These are phyloP conservation scores for Amphiprion percula DNA, from an alignment of 2,113 vertebrate species.

Conservation along the genomic window DNA sequence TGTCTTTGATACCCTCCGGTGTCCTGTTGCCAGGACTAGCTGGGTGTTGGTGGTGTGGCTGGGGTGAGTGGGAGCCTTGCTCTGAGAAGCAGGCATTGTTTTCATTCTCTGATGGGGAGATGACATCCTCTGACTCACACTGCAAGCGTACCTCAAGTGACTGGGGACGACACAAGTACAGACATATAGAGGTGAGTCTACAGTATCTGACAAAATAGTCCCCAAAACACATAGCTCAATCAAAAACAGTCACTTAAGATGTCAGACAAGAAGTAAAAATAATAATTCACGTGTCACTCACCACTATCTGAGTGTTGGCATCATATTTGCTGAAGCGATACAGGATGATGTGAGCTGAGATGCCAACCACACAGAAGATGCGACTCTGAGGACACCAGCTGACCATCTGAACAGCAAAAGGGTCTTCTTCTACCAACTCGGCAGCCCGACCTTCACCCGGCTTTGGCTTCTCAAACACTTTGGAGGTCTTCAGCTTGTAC, in stretches of 20 bases:
- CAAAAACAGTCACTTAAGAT: neutral
- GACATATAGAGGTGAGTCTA: neutral
- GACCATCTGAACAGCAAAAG: slow-evolving; percentile 96
- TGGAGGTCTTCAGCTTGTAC: slow-evolving; percentile 98
- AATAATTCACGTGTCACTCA: slow-evolving; percentile 82
- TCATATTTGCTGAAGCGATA: slow-evolving; percentile 97
- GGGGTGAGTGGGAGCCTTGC: slow-evolving; percentile 89
- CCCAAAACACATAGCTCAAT: neutral
- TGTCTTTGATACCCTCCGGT: slow-evolving; percentile 91
- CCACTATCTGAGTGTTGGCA: slow-evolving; percentile 92
- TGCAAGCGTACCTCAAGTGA: slow-evolving; percentile 94
- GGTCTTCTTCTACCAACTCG: slow-evolving; percentile 95
- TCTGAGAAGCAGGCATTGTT: slow-evolving; percentile 90
- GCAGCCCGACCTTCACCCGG: slow-evolving; percentile 87
- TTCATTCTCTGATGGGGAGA: slow-evolving; percentile 93
- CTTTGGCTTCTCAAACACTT: slow-evolving; percentile 97
- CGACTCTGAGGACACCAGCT: slow-evolving; percentile 97
- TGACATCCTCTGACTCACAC: slow-evolving; percentile 92
- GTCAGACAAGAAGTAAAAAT: neutral
- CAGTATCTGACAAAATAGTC: neutral
- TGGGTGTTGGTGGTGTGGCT: slow-evolving; percentile 83
- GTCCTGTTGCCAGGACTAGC: slow-evolving; percentile 89
- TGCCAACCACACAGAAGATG: slow-evolving; percentile 96
- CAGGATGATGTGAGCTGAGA: slow-evolving; percentile 94
- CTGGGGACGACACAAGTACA: slow-evolving; percentile 75